Evolutionary conservation across 2,113 vertebrate species (phyloP).

Genomic region (Plotosus lineatus): DNA sequence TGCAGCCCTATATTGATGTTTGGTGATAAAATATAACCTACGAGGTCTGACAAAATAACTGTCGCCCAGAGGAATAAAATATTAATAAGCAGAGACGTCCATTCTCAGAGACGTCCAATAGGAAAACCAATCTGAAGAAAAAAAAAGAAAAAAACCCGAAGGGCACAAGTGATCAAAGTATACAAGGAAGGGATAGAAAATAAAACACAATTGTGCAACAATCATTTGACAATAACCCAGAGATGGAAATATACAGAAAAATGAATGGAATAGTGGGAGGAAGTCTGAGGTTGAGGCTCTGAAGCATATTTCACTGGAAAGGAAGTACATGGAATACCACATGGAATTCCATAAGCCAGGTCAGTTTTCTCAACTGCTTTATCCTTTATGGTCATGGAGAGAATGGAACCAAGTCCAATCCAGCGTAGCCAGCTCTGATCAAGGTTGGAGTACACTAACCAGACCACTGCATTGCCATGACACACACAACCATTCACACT

Average conservation of each 20-base stretch:
- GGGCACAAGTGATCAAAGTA: neutral
- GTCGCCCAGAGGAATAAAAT: neutral
- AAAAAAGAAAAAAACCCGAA: too few relatives aligned
- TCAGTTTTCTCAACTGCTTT: too few relatives aligned
- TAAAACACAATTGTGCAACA: neutral
- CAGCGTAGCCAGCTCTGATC: too few relatives aligned
- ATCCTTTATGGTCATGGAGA: too few relatives aligned
- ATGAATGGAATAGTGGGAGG: neutral
- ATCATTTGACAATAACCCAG: neutral
- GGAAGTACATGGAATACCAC: too few relatives aligned
- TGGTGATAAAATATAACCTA: neutral
- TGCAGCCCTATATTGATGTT: neutral
- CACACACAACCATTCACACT: too few relatives aligned
- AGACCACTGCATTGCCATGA: too few relatives aligned
- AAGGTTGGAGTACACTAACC: too few relatives aligned
- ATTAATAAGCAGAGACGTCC: neutral
- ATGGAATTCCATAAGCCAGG: too few relatives aligned
- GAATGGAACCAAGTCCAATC: too few relatives aligned
- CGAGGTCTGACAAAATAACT: neutral
- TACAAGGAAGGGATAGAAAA: neutral
- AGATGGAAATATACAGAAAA: slow-evolving; percentile 29
- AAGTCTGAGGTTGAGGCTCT: neutral
- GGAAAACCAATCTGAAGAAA: neutral
- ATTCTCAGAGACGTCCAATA: neutral
- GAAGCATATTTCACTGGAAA: neutral